phyloP scores from a whole-genome alignment of 2,797 vertebrate genomes.

The Luscinia megarhynchos region DNA sequence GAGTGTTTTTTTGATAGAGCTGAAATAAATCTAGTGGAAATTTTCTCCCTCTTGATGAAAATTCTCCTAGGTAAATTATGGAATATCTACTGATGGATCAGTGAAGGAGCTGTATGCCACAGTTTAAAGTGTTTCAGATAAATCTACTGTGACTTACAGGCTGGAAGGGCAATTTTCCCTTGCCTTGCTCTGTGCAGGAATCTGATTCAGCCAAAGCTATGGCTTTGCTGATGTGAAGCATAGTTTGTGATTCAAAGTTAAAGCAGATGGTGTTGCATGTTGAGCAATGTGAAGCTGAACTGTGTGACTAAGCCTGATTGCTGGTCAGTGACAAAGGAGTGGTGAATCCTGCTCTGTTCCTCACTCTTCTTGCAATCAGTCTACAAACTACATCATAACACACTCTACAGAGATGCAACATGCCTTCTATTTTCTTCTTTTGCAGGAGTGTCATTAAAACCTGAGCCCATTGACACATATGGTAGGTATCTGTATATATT shows the following conservation, averaged over 20 bases:
- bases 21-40: neutral
- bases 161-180: neutral
- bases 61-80: neutral
- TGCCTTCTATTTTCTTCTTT: neutral
- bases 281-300: neutral
- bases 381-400: neutral
- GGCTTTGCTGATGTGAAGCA: neutral
- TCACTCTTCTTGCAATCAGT: neutral
- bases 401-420: rapidly evolving
- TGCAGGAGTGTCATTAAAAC: slow-evolving; percentile 82
- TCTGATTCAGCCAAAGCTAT: neutral
- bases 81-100: neutral
- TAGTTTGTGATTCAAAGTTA: neutral
- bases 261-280: neutral
- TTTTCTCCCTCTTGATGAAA: neutral
- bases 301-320: neutral
- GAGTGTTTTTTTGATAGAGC: neutral
- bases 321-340: neutral
- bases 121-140: neutral
- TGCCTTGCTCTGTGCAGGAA: neutral
- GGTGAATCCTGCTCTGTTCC: neutral
- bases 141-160: neutral
- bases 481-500: slow-evolving; percentile 29
- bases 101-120: neutral
- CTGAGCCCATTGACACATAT: slow-evolving; percentile 79